Percentiles rank a stretch among this genome's conserved stretches.
Evolutionary conservation across 2,888 invertebrate genomes (phyloP).

Genomic region (Noctua comes): DNA sequence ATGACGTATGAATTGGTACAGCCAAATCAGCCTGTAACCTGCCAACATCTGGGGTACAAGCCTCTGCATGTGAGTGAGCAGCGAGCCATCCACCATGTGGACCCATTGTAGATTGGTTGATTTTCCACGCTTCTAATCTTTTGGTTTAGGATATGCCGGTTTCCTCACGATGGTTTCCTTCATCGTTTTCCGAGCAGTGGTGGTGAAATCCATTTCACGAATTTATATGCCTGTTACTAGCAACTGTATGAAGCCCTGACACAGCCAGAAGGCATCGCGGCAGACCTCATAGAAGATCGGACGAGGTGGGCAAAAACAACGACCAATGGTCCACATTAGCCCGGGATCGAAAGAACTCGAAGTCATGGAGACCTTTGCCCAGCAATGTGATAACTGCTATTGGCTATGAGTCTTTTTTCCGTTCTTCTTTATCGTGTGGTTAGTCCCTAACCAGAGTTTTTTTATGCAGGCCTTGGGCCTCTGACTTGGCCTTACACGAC

Average conservation of each 20-base stretch:
- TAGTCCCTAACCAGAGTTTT: no score
- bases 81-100: neutral
- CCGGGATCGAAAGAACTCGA: neutral
- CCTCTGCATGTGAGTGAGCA: neutral
- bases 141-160: neutral
- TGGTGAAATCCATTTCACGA: neutral
- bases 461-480: no score
- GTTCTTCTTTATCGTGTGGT: no score
- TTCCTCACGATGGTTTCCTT: neutral
- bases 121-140: neutral
- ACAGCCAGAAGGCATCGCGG: neutral
- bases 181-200: neutral
- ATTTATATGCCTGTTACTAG: neutral
- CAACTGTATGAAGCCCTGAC: neutral
- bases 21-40: neutral
- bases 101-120: neutral
- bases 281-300: no score
- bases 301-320: no score
- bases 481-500: no score
- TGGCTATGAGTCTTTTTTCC: neutral
- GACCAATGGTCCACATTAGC: neutral
- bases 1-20: neutral
- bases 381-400: neutral
- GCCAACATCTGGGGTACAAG: neutral
- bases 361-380: neutral